phyloP scores from a whole-genome alignment of 2,113 vertebrate genomes.

The Zosterops hypoxanthus region DNA sequence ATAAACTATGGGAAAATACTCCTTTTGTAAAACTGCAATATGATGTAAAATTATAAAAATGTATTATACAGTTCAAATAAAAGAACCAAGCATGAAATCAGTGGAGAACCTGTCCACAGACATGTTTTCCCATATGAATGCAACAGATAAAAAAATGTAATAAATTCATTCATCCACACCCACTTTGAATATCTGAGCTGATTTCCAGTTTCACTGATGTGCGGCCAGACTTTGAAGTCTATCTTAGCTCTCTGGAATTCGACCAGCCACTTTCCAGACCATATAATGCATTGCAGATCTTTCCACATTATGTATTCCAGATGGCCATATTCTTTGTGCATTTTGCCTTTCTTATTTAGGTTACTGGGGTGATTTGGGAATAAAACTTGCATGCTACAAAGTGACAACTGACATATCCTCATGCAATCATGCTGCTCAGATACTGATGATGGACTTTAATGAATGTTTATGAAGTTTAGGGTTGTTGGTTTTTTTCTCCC shows the following conservation, averaged over 20 bases:
- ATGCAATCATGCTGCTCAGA: not conserved
- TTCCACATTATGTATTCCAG: constrained; percentile 80
- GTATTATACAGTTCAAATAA: not conserved
- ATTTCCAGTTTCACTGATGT: constrained; percentile 82
- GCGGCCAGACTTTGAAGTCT: constrained; percentile 86
- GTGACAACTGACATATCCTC: constrained; percentile 62
- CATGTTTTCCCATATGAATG: constrained; percentile 70
- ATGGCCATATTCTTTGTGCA: constrained; percentile 75
- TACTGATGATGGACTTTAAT: not conserved
- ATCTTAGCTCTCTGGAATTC: constrained; percentile 84
- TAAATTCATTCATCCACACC: constrained; percentile 84
- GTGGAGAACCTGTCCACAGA: constrained; percentile 59
- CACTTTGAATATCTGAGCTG: constrained; percentile 79
- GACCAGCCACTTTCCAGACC: constrained; percentile 83
- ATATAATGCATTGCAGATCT: constrained; percentile 85
- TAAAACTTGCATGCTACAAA: constrained; percentile 62
- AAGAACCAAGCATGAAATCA: constrained; percentile 69
- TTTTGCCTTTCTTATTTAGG: constrained; percentile 75
- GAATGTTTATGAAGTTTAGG: not conserved
- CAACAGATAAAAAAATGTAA: constrained; percentile 84
- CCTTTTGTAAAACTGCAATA: not conserved
- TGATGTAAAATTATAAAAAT: constrained; percentile 32
- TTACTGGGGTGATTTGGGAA: constrained; percentile 67
- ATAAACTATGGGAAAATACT: not conserved
- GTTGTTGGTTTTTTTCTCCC: not conserved